Base-by-base conservation (phyloP, 2,113 vertebrate species). In the Odobenus rosmarus region DNA sequence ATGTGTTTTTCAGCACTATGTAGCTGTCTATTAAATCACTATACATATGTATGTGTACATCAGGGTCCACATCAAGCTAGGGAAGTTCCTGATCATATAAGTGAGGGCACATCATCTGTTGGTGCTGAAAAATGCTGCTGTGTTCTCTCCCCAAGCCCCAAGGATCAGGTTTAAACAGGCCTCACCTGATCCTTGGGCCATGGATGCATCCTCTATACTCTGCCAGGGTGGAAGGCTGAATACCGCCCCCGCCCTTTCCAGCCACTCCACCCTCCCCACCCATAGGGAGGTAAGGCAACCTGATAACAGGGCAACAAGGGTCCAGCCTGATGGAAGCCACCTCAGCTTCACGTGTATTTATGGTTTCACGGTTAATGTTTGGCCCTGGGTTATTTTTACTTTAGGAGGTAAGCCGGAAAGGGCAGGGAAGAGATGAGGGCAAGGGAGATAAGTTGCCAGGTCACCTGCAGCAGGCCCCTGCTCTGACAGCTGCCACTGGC, bases 321-420 rank as follows among this genome's bases (percentile, higher is more conserved):
- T 95, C 71, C 96, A 97, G 90, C 83, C 72, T 36, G 6, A 84
- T 77, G 15, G 33, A 18, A 88, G 59, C 84, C 88, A 97, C 74
- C 90, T 69, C 84, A 94, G 74, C 51, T 90, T 97, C 97, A 96
- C 57, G 4, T 96, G 95, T 64, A 79, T 98, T 98, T 98, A 98
- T 93, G 94, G 88, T 76, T 92, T 92, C 69, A 71, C 90, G 85
- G 97, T 97, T 98, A 97, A 97, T 96, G 77, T 97, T 98, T 98
- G 94, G 90, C 98, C 87, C 82, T 55, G 83, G 36, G 95, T 96
- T 96, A 83, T 90, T 98, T 95, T 93, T 88, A 82, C 79, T 88
- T 46, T 72, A 83, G 59, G 88, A 96, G 53, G 81, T 67, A 77
- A 95, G 69, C 51, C 42, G 55, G 95, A 87, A 95, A 97, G 94